These are phyloP conservation scores for Anguilla pacifica DNA, from an alignment of 2,797 vertebrate species.

Conservation along the genomic window DNA sequence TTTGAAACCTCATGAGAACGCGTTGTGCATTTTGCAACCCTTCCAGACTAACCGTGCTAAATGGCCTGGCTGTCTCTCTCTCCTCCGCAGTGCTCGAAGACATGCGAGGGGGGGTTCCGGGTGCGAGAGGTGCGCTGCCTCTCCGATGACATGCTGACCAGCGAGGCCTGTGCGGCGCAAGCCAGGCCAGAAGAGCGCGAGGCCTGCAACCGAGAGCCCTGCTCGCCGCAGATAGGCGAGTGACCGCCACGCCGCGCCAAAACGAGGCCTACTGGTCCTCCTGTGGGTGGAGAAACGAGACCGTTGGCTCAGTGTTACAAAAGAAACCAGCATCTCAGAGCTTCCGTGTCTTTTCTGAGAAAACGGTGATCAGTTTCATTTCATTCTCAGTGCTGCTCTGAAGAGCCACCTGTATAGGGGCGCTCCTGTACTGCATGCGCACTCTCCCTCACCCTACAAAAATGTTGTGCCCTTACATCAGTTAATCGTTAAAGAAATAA, in stretches of 20 bases:
- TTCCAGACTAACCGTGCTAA: background rate
- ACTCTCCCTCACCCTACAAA: too few relatives aligned
- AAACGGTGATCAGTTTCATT: background rate
- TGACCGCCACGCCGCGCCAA: background rate
- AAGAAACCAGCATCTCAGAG: background rate
- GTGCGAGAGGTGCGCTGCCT: slow-evolving; percentile 91
- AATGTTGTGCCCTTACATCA: background rate
- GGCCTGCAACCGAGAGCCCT: slow-evolving; percentile 84
- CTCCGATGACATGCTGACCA: slow-evolving; percentile 81
- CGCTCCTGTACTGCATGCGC: background rate
- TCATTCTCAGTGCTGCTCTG: background rate
- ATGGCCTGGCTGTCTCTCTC: background rate
- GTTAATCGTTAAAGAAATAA: background rate
- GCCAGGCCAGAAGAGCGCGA: slow-evolving; percentile 79
- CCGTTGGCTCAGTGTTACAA: too few relatives aligned
- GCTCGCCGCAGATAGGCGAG: slow-evolving; percentile 86
- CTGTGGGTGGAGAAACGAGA: too few relatives aligned
- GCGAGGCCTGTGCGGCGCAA: slow-evolving; percentile 76
- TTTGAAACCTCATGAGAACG: background rate
- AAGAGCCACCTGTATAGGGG: background rate
- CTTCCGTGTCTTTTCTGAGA: background rate
- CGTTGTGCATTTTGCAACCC: background rate
- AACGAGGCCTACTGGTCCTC: too few relatives aligned
- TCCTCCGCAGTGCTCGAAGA: slow-evolving; percentile 86
- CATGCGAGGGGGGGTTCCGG: slow-evolving; percentile 88